Evolutionary conservation across 2,113 vertebrate genomes (phyloP).

Genomic region (Daubentonia madagascariensis): DNA sequence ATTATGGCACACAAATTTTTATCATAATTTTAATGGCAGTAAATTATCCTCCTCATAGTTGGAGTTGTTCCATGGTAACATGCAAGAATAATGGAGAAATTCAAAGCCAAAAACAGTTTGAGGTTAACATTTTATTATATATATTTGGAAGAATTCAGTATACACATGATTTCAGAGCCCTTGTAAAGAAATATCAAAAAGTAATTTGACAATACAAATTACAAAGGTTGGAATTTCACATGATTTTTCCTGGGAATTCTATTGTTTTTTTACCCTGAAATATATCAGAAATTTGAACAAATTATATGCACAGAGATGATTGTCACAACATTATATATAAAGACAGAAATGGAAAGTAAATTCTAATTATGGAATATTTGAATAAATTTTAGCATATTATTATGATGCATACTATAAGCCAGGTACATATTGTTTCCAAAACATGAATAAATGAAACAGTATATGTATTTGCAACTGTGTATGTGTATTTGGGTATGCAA

Average conservation of each 20-base stretch:
- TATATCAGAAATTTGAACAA: conserved; percentile 17
- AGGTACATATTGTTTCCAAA: background rate
- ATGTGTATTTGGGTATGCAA: background rate
- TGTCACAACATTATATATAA: background rate
- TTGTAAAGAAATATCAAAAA: conserved; percentile 7
- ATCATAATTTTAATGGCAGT: background rate
- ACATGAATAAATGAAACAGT: background rate
- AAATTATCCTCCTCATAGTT: conserved; percentile 28
- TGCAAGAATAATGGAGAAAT: background rate
- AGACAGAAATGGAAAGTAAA: background rate
- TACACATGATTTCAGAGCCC: background rate
- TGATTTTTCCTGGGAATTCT: background rate
- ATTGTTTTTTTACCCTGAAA: background rate
- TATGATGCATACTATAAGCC: background rate
- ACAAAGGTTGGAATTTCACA: background rate
- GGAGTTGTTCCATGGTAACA: background rate
- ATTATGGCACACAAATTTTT: background rate
- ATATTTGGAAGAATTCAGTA: conserved; percentile 24
- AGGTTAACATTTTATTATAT: background rate
- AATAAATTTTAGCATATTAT: background rate
- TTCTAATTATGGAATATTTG: background rate
- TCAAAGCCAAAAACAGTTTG: conserved; percentile 15
- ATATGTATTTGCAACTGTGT: background rate
- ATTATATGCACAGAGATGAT: background rate
- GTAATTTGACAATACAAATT: background rate